Percentiles rank a stretch among this genome's conserved stretches.
Evolutionary conservation across 2,113 vertebrate species (phyloP).

Genomic region (Dasyprocta punctata): DNA sequence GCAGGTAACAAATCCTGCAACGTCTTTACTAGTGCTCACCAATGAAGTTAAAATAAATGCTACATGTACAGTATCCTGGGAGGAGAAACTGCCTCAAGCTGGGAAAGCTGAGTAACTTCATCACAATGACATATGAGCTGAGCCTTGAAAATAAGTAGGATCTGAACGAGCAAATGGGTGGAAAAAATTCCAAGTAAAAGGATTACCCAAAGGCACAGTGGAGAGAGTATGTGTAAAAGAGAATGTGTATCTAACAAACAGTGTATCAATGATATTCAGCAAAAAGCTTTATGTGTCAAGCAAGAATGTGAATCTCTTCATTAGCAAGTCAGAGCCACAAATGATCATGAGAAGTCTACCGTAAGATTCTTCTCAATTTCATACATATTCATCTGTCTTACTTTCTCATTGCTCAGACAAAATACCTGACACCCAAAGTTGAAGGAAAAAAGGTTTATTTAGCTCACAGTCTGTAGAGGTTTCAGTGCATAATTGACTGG

Average conservation of each 20-base stretch:
- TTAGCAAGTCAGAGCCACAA: neutral
- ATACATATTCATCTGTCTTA: neutral
- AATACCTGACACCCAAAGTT: neutral
- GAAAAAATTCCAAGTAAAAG: neutral
- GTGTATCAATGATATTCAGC: too few relatives aligned
- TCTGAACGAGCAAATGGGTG: neutral
- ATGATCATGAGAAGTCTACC: neutral
- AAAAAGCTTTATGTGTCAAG: neutral
- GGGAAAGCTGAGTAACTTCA: neutral
- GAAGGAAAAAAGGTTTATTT: neutral
- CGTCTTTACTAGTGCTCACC: neutral
- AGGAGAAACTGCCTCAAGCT: neutral
- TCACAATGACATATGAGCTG: neutral
- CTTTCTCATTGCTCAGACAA: neutral
- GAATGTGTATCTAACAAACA: rapidly evolving
- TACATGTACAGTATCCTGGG: neutral
- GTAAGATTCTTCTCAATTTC: neutral
- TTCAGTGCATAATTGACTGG: neutral
- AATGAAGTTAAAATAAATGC: neutral
- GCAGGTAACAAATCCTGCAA: neutral
- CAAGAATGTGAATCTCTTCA: neutral
- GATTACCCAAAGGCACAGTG: neutral
- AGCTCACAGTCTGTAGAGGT: neutral
- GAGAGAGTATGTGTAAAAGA: neutral
- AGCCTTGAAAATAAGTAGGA: neutral